Evolutionary conservation across 2,113 vertebrate species (phyloP).

Genomic region (Natator depressus): DNA sequence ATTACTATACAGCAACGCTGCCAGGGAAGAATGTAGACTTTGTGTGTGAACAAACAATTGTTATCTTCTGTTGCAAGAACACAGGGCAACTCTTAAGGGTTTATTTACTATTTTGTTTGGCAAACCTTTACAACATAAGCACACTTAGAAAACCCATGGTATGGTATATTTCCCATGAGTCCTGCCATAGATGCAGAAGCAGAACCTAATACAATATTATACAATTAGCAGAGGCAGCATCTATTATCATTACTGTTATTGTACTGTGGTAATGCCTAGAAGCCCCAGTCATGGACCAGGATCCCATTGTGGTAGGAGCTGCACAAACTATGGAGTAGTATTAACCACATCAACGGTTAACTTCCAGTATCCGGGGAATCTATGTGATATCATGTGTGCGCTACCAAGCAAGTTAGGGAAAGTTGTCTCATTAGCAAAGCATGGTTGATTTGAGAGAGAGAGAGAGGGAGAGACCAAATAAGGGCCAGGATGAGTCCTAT

Average conservation of each 20-base stretch:
- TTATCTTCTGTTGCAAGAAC: background rate
- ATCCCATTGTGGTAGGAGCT: background rate
- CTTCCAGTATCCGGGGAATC: background rate
- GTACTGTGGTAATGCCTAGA: background rate
- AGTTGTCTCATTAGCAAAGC: background rate
- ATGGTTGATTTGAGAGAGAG: background rate
- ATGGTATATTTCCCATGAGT: background rate
- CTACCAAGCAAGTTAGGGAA: background rate
- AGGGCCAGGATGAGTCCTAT: background rate
- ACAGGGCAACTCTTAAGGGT: accelerated
- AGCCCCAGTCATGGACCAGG: background rate
- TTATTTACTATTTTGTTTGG: background rate
- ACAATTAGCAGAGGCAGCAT: background rate
- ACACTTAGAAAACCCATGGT: background rate
- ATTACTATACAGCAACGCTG: background rate
- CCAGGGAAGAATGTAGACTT: background rate
- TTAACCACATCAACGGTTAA: background rate
- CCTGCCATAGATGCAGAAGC: background rate
- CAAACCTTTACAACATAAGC: accelerated
- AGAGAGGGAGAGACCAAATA: background rate
- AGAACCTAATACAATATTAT: background rate
- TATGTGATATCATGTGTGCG: background rate
- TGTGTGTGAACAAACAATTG: accelerated
- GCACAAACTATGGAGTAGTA: background rate
- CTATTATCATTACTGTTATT: background rate